phyloP scores from a whole-genome alignment of 2,888 invertebrate genomes.

The Neoaliturus tenellus region DNA sequence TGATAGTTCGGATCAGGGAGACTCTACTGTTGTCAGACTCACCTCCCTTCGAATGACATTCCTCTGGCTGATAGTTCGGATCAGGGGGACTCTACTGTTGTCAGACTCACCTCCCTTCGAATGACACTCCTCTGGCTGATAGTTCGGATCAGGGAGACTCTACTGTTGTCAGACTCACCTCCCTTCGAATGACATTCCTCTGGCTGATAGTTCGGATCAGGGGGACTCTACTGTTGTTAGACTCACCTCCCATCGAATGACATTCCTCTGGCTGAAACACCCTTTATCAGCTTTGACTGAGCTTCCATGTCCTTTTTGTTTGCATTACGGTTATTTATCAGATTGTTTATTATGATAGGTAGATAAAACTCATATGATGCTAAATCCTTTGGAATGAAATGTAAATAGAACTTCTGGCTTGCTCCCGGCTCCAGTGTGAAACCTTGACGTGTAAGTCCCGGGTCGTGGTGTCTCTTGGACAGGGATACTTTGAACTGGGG shows the following conservation, averaged over 20 bases:
- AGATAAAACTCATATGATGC: slow-evolving; percentile 77
- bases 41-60: too few species aligned
- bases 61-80: too few species aligned
- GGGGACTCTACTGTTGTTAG: too few species aligned
- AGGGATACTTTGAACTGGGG: slow-evolving; percentile 61
- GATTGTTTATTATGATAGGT: slow-evolving; percentile 76
- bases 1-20: too few species aligned
- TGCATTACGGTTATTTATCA: background rate
- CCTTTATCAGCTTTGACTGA: background rate
- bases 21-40: too few species aligned
- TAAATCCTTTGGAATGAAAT: slow-evolving; percentile 72
- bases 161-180: too few species aligned
- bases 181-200: too few species aligned
- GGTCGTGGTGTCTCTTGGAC: slow-evolving; percentile 46
- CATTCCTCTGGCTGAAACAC: background rate
- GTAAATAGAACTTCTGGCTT: slow-evolving; percentile 70
- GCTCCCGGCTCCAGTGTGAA: slow-evolving; percentile 67
- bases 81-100: too few species aligned
- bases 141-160: too few species aligned
- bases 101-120: too few species aligned
- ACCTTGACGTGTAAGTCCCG: slow-evolving; percentile 23
- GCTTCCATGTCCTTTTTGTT: background rate
- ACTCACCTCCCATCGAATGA: background rate
- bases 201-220: too few species aligned
- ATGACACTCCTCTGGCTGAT: too few species aligned